Conservation (phyloP, 2,113 vertebrate species). For the Hemiscyllium ocellatum region DNA sequence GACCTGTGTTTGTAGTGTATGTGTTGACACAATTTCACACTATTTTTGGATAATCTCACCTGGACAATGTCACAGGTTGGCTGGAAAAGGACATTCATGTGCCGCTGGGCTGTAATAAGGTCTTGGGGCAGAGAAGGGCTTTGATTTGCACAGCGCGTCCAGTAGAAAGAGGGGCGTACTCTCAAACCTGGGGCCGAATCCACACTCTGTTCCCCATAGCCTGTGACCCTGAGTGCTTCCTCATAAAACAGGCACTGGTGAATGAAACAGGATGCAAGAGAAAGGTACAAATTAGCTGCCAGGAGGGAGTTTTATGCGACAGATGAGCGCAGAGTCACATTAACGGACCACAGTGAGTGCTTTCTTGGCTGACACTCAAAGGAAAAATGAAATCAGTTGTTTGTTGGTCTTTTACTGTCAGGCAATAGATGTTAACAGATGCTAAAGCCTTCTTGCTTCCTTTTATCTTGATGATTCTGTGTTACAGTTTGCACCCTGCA, state of each 20-base stretch:
- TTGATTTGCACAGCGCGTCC: background rate
- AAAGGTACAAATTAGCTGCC: conserved; percentile 37
- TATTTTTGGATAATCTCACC: background rate
- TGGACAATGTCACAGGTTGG: background rate
- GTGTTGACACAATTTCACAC: background rate
- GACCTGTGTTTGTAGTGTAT: background rate
- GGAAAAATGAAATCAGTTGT: conserved; percentile 61
- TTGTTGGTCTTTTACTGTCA: conserved; percentile 17
- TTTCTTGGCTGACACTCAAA: conserved; percentile 74
- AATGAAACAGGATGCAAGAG: conserved; percentile 39
- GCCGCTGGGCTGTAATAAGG: background rate
- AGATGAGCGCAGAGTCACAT: conserved; percentile 63
- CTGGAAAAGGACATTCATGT: background rate
- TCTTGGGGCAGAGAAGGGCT: background rate
- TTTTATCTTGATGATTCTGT: conserved; percentile 32
- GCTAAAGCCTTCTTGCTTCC: background rate
- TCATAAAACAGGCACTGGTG: conserved; percentile 39
- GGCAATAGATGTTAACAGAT: background rate
- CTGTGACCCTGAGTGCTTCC: background rate
- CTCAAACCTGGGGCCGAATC: background rate
- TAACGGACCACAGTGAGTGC: conserved; percentile 63
- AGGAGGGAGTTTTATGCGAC: conserved; percentile 56
- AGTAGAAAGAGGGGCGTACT: background rate
- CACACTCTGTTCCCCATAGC: background rate
- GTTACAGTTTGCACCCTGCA: background rate